Base-by-base conservation (phyloP, 2,797 vertebrate genomes). In the Chelmon rostratus region DNA sequence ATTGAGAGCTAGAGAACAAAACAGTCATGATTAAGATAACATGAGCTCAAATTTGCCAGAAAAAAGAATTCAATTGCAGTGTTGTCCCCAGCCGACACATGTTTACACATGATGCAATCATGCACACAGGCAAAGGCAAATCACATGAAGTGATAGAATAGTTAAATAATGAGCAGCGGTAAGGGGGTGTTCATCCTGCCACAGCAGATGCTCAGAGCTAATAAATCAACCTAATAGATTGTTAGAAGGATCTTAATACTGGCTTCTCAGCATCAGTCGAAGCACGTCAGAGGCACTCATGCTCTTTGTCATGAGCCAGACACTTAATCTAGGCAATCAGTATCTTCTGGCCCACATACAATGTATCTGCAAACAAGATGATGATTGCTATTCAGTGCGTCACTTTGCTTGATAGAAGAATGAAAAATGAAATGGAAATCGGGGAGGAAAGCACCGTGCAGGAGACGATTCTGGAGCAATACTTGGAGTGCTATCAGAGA, bases 361-460 rank as follows among this genome's bases (percentile, higher is more conserved):
- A 8, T 21, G 46, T 44, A 37, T 66, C 73, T 69, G 53, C 33
- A 74, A 76, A 72, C 67, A 70, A 65, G 53, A 73, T 8, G 68
- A 52, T 70, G 67, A 74, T 84, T 74, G 58, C 72, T 62, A 77
- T 85, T 88, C 80, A 56, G 46, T 2, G 8, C 50, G 33, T 46
- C 54, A 1, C 58, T 73, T 53, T 44, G 47, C 46, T 47, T 19
- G 44, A 63, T 50, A 52, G 66, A 58, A 44, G 38, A 73, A 61
- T 44, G 18, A 42, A 56, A 76, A 77, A 65, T 68, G 7, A 38
- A 81, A 72, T 46, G 25, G 33, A 67, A 75, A 46, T 46, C 1
- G 0, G 21, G 31, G 40, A 63, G 44, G 37, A 81, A 59, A 19
- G 63, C 31, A 19, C 3, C 1, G 5, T 15, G 47, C 59, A 37